A percentile compares a stretch with the other conserved stretches of the same genome.
Conservation (phyloP, 2,797 vertebrate species). For the Spinibarbus caldwelli region DNA sequence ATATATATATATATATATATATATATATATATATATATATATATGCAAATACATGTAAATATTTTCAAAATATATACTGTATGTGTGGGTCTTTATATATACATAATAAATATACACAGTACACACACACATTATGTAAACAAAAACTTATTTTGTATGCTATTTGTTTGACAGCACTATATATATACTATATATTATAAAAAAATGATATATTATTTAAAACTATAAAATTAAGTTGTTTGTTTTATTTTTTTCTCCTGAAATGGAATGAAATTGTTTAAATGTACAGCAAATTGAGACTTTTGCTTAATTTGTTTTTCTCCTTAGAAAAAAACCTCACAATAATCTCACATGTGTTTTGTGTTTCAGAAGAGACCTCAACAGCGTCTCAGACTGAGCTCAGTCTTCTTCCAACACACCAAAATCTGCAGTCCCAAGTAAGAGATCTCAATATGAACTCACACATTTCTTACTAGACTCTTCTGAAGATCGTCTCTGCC, state of each 20-base stretch:
- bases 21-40: no score
- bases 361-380: not conserved
- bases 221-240: no score
- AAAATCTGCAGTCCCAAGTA: not conserved
- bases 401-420: not conserved
- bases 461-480: not conserved
- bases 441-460: not conserved
- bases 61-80: no score
- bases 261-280: not conserved
- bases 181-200: no score
- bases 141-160: no score
- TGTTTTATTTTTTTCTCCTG: no score
- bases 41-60: no score
- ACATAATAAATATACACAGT: no score
- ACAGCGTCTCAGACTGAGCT: not conserved
- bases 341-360: not conserved
- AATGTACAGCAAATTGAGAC: not conserved
- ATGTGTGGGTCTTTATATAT: no score
- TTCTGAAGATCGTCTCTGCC: not conserved
- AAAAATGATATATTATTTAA: not conserved
- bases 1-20: no score
- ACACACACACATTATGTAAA: no score
- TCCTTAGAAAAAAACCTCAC: not conserved
- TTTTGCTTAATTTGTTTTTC: not conserved
- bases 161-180: no score